These are phyloP conservation scores for Tachina fera DNA, from an alignment of 2,888 invertebrate species.

Conservation along the genomic window DNA sequence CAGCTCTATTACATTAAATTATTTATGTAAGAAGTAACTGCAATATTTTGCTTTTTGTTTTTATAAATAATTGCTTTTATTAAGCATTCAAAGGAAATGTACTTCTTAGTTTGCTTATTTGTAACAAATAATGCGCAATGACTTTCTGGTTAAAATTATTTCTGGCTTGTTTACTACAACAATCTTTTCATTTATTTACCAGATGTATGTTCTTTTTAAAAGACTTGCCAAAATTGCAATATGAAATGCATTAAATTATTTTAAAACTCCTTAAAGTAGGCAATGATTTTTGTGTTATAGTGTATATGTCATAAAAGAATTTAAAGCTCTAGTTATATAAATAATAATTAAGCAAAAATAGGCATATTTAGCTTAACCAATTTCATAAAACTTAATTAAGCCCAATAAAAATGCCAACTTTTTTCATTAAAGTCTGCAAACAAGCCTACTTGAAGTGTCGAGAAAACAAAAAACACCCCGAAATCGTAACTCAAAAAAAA, in stretches of 20 bases:
- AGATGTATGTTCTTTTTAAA: not conserved
- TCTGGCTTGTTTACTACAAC: not conserved
- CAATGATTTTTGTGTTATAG: not conserved
- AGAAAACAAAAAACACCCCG: not conserved
- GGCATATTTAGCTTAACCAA: conserved; percentile 27
- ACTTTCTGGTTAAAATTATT: conserved; percentile 36
- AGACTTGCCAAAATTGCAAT: not conserved
- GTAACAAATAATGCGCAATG: conserved; percentile 32
- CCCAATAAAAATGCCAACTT: conserved; percentile 60
- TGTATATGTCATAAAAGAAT: not conserved
- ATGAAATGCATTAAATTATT: not conserved
- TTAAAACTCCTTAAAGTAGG: not conserved
- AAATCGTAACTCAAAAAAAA: conserved; percentile 10
- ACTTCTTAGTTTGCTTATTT: conserved; percentile 7
- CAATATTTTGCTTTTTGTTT: conserved; percentile 26
- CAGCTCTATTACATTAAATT: conserved; percentile 1
- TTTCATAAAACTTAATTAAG: conserved; percentile 38
- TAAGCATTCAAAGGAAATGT: conserved; percentile 27
- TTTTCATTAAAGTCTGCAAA: conserved; percentile 36
- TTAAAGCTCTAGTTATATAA: not conserved
- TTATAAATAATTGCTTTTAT: conserved; percentile 46
- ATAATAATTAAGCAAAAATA: not conserved
- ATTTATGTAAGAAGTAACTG: conserved; percentile 26
- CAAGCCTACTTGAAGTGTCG: conserved; percentile 38
- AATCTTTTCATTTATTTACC: not conserved